Evolutionary conservation across 2,888 invertebrate genomes (phyloP).

Genomic region (Unio pictorum): DNA sequence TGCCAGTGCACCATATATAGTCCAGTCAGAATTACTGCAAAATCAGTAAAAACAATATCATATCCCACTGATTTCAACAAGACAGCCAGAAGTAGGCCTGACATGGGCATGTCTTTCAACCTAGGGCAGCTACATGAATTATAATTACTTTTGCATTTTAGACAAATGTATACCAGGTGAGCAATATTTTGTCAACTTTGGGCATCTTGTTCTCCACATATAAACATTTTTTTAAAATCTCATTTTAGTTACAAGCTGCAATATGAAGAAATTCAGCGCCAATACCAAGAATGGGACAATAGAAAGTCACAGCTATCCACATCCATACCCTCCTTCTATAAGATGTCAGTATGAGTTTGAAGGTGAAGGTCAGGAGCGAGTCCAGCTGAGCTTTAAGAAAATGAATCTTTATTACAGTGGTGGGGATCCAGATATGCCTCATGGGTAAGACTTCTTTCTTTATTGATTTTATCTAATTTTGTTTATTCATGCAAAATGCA

Average conservation of each 20-base stretch:
- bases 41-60: too few species aligned
- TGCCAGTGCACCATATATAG: too few species aligned
- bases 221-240: slow-evolving; percentile 2
- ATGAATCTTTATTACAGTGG: slow-evolving; percentile 60
- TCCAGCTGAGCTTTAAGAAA: slow-evolving; percentile 81
- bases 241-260: slow-evolving; percentile 56
- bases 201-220: not conserved
- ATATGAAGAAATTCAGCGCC: slow-evolving; percentile 41
- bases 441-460: slow-evolving; percentile 50
- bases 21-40: too few species aligned
- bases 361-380: slow-evolving; percentile 83
- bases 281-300: slow-evolving; percentile 77
- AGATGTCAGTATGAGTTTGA: slow-evolving; percentile 87
- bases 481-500: too few species aligned
- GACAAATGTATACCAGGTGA: too few species aligned
- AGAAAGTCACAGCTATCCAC: slow-evolving; percentile 87
- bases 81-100: too few species aligned
- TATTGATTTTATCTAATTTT: too few species aligned
- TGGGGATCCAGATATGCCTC: slow-evolving; percentile 50
- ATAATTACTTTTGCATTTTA: too few species aligned
- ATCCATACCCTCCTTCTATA: slow-evolving; percentile 81
- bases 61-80: too few species aligned
- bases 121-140: too few species aligned
- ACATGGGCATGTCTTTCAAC: too few species aligned
- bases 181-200: too few species aligned